Evolutionary conservation across 30 jellyfish, hydroid and myxozoan genomes (phyloP).

Genomic region (Chrysaora quinquecirrha): DNA sequence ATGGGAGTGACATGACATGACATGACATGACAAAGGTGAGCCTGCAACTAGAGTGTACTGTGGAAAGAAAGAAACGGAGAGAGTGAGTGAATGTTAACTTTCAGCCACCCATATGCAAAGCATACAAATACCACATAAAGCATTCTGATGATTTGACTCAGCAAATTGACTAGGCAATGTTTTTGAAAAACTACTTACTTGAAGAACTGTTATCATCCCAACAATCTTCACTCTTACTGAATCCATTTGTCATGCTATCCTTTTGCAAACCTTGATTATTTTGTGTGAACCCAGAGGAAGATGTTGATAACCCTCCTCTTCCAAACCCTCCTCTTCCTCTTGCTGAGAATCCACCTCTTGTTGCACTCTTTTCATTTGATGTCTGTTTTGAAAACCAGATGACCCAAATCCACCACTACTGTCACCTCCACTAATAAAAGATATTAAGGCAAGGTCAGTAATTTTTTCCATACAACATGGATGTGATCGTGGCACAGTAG

Average conservation of each 20-base stretch:
- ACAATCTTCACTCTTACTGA: background rate
- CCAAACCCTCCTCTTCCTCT: conserved; percentile 38
- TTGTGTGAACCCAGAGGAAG: background rate
- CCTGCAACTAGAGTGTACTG: no score
- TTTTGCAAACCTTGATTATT: background rate
- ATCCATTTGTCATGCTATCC: conserved; percentile 19
- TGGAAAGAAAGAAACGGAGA: no score
- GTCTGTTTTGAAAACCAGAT: conserved; percentile 44
- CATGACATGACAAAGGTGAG: no score
- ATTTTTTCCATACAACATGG: no score
- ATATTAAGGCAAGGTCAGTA: background rate
- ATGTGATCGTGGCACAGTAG: no score
- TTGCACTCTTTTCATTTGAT: background rate
- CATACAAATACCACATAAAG: no score
- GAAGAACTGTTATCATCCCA: conserved; percentile 10
- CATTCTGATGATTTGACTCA: no score
- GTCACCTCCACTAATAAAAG: conserved; percentile 18
- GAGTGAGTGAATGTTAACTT: no score
- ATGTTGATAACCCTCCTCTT: conserved; percentile 25
- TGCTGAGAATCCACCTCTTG: background rate
- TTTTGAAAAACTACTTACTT: no score
- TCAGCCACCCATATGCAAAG: no score
- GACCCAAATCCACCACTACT: conserved; percentile 15
- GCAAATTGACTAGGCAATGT: no score
- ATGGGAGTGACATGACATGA: no score